Conservation (phyloP, 2,888 invertebrate genomes). For the Iphiclides podalirius region DNA sequence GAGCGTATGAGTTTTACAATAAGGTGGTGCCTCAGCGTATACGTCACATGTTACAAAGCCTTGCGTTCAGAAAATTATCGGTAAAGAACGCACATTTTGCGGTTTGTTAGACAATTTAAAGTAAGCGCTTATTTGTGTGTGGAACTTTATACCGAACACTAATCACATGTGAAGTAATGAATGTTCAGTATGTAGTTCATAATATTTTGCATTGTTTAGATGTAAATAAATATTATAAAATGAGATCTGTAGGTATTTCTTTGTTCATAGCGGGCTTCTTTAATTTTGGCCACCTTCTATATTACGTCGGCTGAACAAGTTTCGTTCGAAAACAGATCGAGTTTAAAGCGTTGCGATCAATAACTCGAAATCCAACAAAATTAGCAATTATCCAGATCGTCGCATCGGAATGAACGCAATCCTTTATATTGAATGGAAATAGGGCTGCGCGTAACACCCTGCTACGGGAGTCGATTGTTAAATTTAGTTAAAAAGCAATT, state of each 20-base stretch:
- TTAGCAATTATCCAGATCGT: conserved; percentile 16
- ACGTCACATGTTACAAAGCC: too few species aligned
- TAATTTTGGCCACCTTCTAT: too few species aligned
- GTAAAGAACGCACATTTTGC: too few species aligned
- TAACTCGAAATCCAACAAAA: conserved; percentile 9
- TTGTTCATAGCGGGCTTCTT: background rate
- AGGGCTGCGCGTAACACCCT: background rate
- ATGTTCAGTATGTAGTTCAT: too few species aligned
- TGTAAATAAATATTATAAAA: background rate
- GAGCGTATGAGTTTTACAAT: too few species aligned
- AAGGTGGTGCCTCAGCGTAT: too few species aligned
- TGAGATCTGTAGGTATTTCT: background rate
- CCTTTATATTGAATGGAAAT: background rate
- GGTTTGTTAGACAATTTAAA: too few species aligned
- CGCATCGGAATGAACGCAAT: conserved; percentile 10
- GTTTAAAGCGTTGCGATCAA: background rate
- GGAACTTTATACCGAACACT: too few species aligned
- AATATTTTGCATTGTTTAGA: too few species aligned
- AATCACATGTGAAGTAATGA: too few species aligned
- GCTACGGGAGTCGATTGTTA: background rate
- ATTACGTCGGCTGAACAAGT: background rate
- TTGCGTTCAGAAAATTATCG: too few species aligned
- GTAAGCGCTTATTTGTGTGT: too few species aligned
- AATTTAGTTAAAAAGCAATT: conserved; percentile 25
- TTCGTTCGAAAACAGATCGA: background rate